Base-by-base conservation (phyloP, 2,888 invertebrate genomes). In the Autographa gamma region DNA sequence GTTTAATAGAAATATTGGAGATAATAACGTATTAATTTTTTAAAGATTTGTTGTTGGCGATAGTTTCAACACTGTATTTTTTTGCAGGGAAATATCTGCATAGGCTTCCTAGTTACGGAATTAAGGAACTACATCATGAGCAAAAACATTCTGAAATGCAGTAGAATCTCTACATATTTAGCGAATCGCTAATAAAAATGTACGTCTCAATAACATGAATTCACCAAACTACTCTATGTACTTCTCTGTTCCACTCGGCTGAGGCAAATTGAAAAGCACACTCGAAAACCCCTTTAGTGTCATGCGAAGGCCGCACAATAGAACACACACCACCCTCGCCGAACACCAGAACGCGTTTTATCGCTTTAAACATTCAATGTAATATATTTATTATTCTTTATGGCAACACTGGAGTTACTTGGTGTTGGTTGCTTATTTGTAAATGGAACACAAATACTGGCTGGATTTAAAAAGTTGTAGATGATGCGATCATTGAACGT, bases 271-370 rank as follows among this genome's bases (percentile, higher is more conserved):
- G 94, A 94, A 95, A 95, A 93, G 93, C 93, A 91, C 92, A 94
- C 94, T 94, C 93, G 87, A 93, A 93, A 95, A 94, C 94, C 94
- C 94, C 94, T 94, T 95, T 91, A 93, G 92, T 93, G 92, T 91
- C 90, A 91, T 87, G 91, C 89, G 92, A 89, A 92, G 90, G 87
- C 89, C 84, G 79, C 88, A 94, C 94, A 94, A 94, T 93, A 82
- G 89, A 77, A 85, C 82, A 85, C 86, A 84, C 82, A 87, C 85
- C 86, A 85, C 84, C 83, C 85, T 81, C 80, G 73, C 81, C 77
- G 76, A 80, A 82, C 81, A 68, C 80, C 77, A 74, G 81, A 77
- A 81, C 81, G 83, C 82, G 84, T 86, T 89, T 90, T 91, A 90
- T 89, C 89, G 88, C 86, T 89, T 89, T 87, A 85, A 88, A 90